phyloP scores from a whole-genome alignment of 2,797 vertebrate species.

The Acanthis flammea region DNA sequence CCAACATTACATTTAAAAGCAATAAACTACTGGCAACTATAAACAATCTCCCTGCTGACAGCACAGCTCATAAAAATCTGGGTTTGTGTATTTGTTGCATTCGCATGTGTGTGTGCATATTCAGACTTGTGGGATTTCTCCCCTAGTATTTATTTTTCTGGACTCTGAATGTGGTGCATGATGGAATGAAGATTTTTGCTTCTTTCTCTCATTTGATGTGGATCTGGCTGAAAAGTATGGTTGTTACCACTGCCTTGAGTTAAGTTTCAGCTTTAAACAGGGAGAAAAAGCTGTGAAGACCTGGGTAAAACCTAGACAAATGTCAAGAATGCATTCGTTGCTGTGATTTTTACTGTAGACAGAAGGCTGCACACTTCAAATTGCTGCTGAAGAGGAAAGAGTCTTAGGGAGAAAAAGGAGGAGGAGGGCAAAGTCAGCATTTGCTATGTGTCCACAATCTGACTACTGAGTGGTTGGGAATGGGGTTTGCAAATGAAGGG shows the following conservation, averaged over 20 bases:
- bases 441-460: background rate
- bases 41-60: slow-evolving; percentile 73
- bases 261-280: background rate
- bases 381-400: background rate
- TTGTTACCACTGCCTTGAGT: background rate
- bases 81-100: background rate
- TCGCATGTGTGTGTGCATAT: background rate
- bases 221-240: background rate
- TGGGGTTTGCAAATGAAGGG: background rate
- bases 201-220: background rate
- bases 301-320: background rate
- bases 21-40: slow-evolving; percentile 73
- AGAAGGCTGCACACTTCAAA: background rate
- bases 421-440: background rate
- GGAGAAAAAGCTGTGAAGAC: background rate
- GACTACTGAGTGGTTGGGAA: background rate
- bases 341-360: background rate
- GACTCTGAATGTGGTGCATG: background rate
- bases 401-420: background rate
- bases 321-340: background rate
- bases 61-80: slow-evolving; percentile 70
- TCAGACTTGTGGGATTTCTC: slow-evolving; percentile 32
- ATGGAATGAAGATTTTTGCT: background rate
- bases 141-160: slow-evolving; percentile 29
- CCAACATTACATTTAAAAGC: slow-evolving; percentile 72